Evolutionary conservation across 2,797 vertebrate genomes (phyloP), one percentile per base, ranked within the genome.

Genomic region (Pseudochaenichthys georgianus): DNA sequence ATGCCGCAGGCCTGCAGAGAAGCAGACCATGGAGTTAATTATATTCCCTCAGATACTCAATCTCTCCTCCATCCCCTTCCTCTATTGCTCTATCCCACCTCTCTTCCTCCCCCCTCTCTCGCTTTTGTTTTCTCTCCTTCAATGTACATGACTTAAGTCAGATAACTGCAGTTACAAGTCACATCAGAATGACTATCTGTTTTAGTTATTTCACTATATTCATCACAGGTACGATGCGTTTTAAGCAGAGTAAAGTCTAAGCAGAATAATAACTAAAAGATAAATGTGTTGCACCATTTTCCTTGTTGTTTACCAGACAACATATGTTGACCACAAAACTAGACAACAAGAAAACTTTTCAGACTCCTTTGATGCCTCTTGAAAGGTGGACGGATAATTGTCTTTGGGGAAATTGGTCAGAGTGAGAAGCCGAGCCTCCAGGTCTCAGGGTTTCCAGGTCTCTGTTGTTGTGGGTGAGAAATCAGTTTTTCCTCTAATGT

Each of bases 1-100:
- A 75, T 93, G 90, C 92, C 81, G 88, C 92, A 93, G 89, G 88
- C 88, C 91, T 92, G 93, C 93, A 90, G 90, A 89, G 88, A 87
- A 78, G 79, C 86, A 90, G 78, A 89, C 83, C 81, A 80, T 68
- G 73, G 85, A 89, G 84, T 90, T 93, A 93, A 93, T 94, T 93
- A 93, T 84, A 77, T 86, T 90, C 86, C 89, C 82, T 82, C 90
- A 88, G 65, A 87, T 87, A 79, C 81, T 87, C 61, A 2, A 83
- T 83, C 78, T 65, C 66, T 66, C 78, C 59, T 50, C 50, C 83
- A 46, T 73, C 70, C 64, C 82, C 67, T 64, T 70, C 75, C 48
- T 53, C 46, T 73, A 17, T 81, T 75, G 65, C 67, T 83, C 67
- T 50, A 19, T 72, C 61, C 65, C 57, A 42, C 64, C 57, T 34